These are phyloP conservation scores for Epistrophe grossulariae DNA, from an alignment of 2,888 invertebrate genomes.

Conservation along the genomic window DNA sequence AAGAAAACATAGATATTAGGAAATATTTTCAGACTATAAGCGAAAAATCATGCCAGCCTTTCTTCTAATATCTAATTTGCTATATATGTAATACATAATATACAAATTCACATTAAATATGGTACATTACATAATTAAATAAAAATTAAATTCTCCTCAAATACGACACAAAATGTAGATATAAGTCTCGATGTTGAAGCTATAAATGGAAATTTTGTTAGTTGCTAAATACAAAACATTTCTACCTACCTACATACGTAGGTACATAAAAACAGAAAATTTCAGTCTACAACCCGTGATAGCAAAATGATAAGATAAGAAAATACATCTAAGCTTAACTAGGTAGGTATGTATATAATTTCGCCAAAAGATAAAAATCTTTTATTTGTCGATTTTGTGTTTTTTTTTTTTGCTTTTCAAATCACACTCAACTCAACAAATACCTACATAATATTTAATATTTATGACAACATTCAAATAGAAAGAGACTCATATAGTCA, in stretches of 20 bases:
- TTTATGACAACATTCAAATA: constrained; percentile 32
- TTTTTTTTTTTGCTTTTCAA: constrained; percentile 41
- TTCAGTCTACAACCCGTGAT: constrained; percentile 1
- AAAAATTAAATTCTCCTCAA: background rate
- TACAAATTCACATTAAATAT: too few relatives aligned
- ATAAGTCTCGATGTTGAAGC: background rate
- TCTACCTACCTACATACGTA: too few relatives aligned
- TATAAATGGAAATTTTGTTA: background rate
- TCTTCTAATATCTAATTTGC: too few relatives aligned
- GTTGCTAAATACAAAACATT: background rate
- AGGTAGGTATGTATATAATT: constrained; percentile 29
- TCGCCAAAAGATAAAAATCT: constrained; percentile 57
- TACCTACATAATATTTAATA: background rate
- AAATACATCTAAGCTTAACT: background rate
- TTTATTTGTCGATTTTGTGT: constrained; percentile 53
- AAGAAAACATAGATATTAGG: too few relatives aligned
- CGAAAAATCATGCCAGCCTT: too few relatives aligned
- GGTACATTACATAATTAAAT: background rate
- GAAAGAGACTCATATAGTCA: background rate
- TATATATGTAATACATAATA: too few relatives aligned
- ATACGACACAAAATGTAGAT: background rate
- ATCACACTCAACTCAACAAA: constrained; percentile 12
- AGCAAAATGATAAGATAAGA: constrained; percentile 12
- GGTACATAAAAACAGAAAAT: too few relatives aligned
- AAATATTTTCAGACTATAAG: too few relatives aligned